Conservation (phyloP, 2,113 vertebrate species). For the Notechis scutatus region DNA sequence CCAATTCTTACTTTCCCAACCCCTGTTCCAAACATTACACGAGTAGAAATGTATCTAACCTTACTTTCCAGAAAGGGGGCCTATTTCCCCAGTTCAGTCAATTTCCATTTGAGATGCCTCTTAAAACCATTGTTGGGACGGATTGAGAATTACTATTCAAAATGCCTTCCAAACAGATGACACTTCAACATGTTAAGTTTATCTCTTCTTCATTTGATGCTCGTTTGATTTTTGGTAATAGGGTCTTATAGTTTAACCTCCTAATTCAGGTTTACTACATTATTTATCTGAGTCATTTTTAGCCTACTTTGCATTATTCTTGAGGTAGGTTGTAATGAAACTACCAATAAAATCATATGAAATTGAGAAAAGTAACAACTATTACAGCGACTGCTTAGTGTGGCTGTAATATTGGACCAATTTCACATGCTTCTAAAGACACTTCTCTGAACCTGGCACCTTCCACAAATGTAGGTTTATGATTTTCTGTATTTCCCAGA, state of each 20-base stretch:
- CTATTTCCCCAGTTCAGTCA: not conserved
- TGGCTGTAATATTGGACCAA: not conserved
- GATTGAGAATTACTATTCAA: not conserved
- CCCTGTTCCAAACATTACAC: not conserved
- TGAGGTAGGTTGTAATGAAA: not conserved
- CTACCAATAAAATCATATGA: not conserved
- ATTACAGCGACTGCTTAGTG: not conserved
- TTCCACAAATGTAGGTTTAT: not conserved
- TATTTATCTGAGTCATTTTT: not conserved
- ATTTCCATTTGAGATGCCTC: not conserved
- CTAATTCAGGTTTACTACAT: not conserved
- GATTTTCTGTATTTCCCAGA: not conserved
- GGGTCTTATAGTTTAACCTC: not conserved
- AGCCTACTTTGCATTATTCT: not conserved
- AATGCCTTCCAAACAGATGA: not conserved
- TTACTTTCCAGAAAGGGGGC: not conserved
- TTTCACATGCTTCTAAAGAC: not conserved
- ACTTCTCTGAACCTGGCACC: not conserved
- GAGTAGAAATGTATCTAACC: not conserved
- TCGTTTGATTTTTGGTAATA: not conserved
- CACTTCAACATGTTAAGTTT: not conserved
- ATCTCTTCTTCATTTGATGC: not conserved
- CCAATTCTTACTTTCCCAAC: constrained; percentile 44
- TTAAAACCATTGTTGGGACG: not conserved
- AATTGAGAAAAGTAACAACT: not conserved